These are phyloP conservation scores for Nasonovia ribisnigri DNA, from an alignment of 2,888 invertebrate genomes.

Conservation along the genomic window DNA sequence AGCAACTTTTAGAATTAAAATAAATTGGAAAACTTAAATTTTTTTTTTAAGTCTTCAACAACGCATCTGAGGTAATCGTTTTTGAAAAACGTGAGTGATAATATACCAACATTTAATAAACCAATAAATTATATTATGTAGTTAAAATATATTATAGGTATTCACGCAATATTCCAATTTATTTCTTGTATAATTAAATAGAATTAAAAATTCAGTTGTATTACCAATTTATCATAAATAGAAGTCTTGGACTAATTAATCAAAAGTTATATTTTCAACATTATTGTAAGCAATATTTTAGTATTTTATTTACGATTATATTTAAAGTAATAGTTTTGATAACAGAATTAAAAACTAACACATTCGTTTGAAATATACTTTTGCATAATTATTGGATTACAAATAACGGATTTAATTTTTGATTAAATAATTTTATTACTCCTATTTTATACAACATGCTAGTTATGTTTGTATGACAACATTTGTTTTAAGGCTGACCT, in stretches of 20 bases:
- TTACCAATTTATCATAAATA: neutral
- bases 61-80: neutral
- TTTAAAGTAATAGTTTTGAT: too few relatives aligned
- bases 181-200: neutral
- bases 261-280: neutral
- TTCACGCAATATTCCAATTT: neutral
- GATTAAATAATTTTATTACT: too few relatives aligned
- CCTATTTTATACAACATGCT: too few relatives aligned
- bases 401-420: too few relatives aligned
- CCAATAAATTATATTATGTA: neutral
- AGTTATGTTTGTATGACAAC: too few relatives aligned
- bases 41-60: neutral
- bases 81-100: neutral
- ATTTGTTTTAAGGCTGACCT: too few relatives aligned
- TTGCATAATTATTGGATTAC: too few relatives aligned
- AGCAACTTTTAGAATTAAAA: neutral
- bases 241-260: neutral
- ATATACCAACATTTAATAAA: neutral
- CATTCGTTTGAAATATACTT: too few relatives aligned
- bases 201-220: neutral
- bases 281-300: too few relatives aligned
- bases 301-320: too few relatives aligned
- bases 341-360: too few relatives aligned
- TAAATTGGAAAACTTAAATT: slow-evolving; percentile 6
- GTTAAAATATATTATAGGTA: neutral